Evolutionary conservation across 2,113 vertebrate genomes (phyloP).

Genomic region (Hemiscyllium ocellatum): DNA sequence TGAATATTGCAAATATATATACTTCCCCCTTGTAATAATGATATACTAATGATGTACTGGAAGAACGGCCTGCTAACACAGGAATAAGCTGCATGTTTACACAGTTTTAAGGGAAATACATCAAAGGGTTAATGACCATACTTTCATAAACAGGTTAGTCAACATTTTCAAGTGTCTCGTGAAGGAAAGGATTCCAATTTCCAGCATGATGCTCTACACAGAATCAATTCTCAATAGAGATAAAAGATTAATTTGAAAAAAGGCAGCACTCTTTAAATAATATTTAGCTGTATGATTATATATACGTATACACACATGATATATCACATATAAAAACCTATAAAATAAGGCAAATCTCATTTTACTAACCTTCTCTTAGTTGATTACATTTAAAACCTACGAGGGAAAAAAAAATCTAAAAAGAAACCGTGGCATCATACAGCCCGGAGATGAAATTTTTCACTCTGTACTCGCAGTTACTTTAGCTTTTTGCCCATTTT

Average conservation of each 20-base stretch:
- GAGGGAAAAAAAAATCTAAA: background rate
- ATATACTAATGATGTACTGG: too few relatives aligned
- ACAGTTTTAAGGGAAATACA: background rate
- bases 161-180: background rate
- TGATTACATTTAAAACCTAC: background rate
- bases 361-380: constrained; percentile 12
- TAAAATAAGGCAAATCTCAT: background rate
- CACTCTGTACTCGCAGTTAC: background rate
- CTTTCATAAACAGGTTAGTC: constrained; percentile 15
- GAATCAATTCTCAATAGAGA: background rate
- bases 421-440: too few relatives aligned
- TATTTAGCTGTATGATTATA: background rate
- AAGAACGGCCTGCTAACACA: background rate
- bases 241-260: background rate
- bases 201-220: too few relatives aligned
- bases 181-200: background rate
- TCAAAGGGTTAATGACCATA: background rate
- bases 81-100: background rate
- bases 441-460: background rate
- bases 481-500: background rate
- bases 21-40: background rate
- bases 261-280: background rate
- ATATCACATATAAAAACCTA: background rate
- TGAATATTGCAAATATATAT: too few relatives aligned
- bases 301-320: background rate